These are phyloP conservation scores for Porites lobata DNA, from an alignment of 92 coral and sea anemone genomes.

Conservation along the genomic window DNA sequence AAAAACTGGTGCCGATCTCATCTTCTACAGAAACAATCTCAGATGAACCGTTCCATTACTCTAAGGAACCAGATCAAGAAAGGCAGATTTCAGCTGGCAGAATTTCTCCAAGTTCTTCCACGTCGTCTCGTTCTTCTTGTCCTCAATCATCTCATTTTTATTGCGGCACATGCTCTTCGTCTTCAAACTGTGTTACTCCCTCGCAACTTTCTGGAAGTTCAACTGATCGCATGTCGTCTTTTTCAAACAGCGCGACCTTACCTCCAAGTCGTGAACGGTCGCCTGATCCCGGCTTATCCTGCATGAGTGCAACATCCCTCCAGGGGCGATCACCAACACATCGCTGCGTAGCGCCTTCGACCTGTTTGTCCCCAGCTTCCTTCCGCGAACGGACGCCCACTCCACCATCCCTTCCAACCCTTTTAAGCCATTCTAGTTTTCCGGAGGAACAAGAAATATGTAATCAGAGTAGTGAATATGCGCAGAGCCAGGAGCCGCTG, in stretches of 20 bases:
- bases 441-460: conserved; percentile 24
- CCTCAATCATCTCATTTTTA: neutral
- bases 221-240: conserved; percentile 8
- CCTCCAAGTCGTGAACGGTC: neutral
- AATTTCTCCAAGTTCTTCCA: neutral
- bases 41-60: conserved; percentile 8
- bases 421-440: neutral
- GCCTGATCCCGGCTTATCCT: neutral
- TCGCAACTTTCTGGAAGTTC: conserved; percentile 16
- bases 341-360: neutral
- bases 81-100: neutral
- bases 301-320: neutral
- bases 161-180: neutral
- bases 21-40: conserved; percentile 24
- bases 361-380: neutral
- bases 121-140: neutral
- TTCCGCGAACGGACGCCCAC: conserved; percentile 6
- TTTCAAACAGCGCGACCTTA: conserved; percentile 1
- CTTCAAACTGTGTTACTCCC: conserved; percentile 5
- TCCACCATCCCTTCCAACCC: conserved; percentile 5
- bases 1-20: neutral
- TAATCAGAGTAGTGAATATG: conserved; percentile 24
- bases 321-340: conserved; percentile 18
- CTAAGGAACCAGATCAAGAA: neutral
- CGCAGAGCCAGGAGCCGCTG: neutral